phyloP scores from a whole-genome alignment of 2,888 invertebrate genomes.

The Drosophila mettleri region DNA sequence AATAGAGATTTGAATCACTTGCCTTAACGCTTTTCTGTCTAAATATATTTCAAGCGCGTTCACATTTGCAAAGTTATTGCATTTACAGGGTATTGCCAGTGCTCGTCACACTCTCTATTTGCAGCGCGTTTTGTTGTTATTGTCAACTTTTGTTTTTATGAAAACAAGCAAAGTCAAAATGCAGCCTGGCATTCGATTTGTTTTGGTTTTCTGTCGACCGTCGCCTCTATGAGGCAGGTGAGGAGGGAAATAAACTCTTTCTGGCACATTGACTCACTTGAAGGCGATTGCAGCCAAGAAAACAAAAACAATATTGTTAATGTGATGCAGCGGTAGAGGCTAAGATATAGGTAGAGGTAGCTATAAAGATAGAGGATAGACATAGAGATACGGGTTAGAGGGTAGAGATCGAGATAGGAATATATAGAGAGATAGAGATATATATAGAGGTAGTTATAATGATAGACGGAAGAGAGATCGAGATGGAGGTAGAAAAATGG shows the following conservation, averaged over 20 bases:
- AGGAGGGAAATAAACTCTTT: conserved; percentile 79
- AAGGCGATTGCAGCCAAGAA: conserved; percentile 67
- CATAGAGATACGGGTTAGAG: background rate
- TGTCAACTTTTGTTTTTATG: conserved; percentile 41
- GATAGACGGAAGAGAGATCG: too few relatives aligned
- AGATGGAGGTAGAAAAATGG: too few relatives aligned
- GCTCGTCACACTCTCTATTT: background rate
- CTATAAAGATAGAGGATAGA: background rate
- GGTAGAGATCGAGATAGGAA: background rate
- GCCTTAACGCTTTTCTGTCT: too few relatives aligned
- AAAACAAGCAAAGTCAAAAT: conserved; percentile 47
- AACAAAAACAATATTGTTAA: conserved; percentile 39
- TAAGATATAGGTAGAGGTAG: background rate
- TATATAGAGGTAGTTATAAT: too few relatives aligned
- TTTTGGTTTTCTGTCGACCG: conserved; percentile 30
- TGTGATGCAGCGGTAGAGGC: conserved; percentile 31
- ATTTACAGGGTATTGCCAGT: conserved; percentile 24
- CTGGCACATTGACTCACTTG: conserved; percentile 82
- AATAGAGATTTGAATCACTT: too few relatives aligned
- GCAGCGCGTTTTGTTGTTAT: background rate
- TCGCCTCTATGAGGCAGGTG: conserved; percentile 11
- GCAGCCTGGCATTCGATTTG: conserved; percentile 44
- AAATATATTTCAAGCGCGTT: too few relatives aligned
- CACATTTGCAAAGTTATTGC: background rate
- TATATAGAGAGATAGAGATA: conserved; percentile 4